Conservation (phyloP, 2,888 invertebrate genomes). For the Octodonta nipae region DNA sequence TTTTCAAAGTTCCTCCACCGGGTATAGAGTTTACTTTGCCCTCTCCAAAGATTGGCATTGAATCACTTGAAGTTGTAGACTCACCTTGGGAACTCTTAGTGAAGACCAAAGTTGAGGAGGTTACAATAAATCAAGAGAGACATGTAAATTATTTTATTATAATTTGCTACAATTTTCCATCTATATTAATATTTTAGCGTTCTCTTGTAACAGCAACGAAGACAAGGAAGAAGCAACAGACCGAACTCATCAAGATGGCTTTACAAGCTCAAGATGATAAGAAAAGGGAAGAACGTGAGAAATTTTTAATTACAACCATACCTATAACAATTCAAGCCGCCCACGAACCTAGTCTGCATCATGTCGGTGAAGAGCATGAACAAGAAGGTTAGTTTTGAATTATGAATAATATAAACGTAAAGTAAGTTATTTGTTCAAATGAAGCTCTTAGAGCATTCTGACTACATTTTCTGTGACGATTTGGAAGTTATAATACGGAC, state of each 20-base stretch:
- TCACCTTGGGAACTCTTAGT: conserved; percentile 98
- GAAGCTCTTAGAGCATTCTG: too few species aligned
- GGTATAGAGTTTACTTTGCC: conserved; percentile 98
- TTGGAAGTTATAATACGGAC: too few species aligned
- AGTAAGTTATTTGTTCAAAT: too few species aligned
- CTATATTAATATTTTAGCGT: conserved; percentile 41
- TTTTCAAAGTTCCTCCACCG: conserved; percentile 97
- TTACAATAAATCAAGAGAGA: conserved; percentile 93
- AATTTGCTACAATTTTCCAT: not conserved
- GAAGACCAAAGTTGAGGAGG: conserved; percentile 97
- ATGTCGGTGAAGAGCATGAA: conserved; percentile 73
- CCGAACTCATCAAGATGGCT: conserved; percentile 91
- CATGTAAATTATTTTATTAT: conserved; percentile 49
- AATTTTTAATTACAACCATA: conserved; percentile 88
- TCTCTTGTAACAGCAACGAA: conserved; percentile 96
- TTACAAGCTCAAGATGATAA: conserved; percentile 92
- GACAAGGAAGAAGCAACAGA: conserved; percentile 96
- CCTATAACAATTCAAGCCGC: conserved; percentile 91
- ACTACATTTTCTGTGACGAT: too few species aligned
- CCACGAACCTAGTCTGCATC: conserved; percentile 84
- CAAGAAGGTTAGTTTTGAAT: conserved; percentile 41
- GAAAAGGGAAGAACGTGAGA: conserved; percentile 84
- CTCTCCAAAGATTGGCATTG: conserved; percentile 95
- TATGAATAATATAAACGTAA: not conserved
- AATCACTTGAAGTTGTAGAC: conserved; percentile 86